These are phyloP conservation scores for Pelosia muscerda DNA, from an alignment of 2,888 invertebrate species.

Conservation along the genomic window DNA sequence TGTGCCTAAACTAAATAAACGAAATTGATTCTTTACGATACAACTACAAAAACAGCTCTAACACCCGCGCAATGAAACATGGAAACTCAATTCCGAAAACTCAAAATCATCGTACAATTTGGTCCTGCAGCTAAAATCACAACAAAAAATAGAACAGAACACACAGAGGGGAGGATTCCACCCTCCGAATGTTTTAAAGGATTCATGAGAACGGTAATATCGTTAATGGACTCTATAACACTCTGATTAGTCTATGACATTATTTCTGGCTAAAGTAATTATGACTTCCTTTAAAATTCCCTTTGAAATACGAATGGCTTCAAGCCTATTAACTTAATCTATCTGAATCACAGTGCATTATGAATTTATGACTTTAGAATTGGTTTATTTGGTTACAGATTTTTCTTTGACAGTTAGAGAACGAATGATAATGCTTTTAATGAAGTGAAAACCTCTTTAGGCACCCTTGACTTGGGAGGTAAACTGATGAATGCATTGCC, in stretches of 20 bases:
- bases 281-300: slow-evolving; percentile 15
- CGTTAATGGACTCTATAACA: slow-evolving; percentile 66
- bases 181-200: slow-evolving; percentile 54
- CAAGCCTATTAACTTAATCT: slow-evolving; percentile 1
- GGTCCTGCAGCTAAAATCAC: slow-evolving; percentile 18
- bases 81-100: slow-evolving; percentile 1
- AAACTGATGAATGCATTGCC: no score
- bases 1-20: no score
- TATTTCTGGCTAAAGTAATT: slow-evolving; percentile 7
- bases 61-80: neutral
- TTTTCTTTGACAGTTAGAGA: no score
- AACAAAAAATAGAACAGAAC: slow-evolving; percentile 17
- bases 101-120: slow-evolving; percentile 4
- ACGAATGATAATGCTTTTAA: neutral
- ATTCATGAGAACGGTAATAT: slow-evolving; percentile 57
- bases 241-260: slow-evolving; percentile 59
- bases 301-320: slow-evolving; percentile 5
- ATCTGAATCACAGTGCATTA: neutral
- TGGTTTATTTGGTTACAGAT: neutral
- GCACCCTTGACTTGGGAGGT: no score
- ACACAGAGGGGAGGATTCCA: slow-evolving; percentile 15
- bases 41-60: neutral
- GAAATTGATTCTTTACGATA: no score
- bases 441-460: no score
- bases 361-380: neutral